Conservation (phyloP, 35 echinoderm and acorn worm species). For the Strongylocentrotus purpuratus region DNA sequence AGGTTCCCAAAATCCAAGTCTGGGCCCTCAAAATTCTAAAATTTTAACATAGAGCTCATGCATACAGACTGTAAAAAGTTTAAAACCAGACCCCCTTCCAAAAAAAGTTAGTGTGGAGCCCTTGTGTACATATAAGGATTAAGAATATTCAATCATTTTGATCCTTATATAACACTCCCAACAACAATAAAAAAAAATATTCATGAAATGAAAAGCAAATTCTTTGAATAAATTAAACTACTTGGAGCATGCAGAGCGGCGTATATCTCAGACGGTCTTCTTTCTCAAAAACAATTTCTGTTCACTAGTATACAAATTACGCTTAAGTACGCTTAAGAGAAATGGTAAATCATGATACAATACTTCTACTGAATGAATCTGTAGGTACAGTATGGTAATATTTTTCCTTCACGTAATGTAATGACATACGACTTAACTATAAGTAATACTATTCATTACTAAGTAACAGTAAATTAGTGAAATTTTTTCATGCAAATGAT, state of each 20-base stretch:
- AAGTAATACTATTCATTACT: neutral
- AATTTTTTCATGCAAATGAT: neutral
- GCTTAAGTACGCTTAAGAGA: neutral
- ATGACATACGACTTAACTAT: neutral
- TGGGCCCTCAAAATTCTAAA: too few species aligned
- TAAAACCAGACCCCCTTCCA: too few species aligned
- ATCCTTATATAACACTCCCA: neutral
- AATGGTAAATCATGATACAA: neutral
- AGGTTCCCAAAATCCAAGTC: too few species aligned
- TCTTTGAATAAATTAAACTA: constrained; percentile 48
- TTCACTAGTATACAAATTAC: neutral
- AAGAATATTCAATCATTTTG: too few species aligned
- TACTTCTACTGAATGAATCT: neutral
- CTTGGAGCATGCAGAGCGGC: constrained; percentile 24
- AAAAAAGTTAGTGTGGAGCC: too few species aligned
- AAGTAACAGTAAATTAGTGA: neutral
- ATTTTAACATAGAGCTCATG: too few species aligned
- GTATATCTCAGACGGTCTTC: neutral
- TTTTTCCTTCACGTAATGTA: neutral
- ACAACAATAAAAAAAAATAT: neutral
- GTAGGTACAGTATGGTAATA: neutral
- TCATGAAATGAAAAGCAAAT: constrained; percentile 34
- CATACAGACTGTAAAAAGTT: too few species aligned
- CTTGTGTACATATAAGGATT: too few species aligned
- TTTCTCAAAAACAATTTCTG: neutral